Evolutionary conservation across 2,888 invertebrate species (phyloP), one percentile per base, ranked within the genome.

Genomic region (Lasioglossum marginatum): DNA sequence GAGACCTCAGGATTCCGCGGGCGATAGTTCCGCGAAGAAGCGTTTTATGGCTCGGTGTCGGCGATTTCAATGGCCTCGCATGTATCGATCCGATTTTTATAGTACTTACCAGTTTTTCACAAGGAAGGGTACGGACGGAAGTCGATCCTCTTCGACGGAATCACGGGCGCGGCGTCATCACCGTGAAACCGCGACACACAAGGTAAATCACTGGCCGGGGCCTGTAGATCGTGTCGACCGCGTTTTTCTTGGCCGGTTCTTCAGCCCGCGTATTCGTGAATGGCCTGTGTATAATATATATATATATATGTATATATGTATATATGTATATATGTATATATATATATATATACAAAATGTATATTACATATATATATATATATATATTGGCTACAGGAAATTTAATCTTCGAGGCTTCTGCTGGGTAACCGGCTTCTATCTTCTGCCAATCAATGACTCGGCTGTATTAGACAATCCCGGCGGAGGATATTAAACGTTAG

Each of bases 371-470:
- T 52, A 19, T 48, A 48, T 8, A 52, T 52, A 52, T 2, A 60
- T 78, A 12, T 60, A 72, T 79, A 81, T 88, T 85, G 78, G 60
- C 60, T 74, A 76, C 89, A 86, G 89, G 83, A 87, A 89, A 89
- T 87, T 89, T 89, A 87, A 90, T 82, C 83, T 82, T 76, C 85
- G 82, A 10, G 34, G 79, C 23, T 75, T 19, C 52, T 70, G 48
- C 66, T 19, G 23, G 68, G 37, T 71, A 81, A 82, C 81, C 40
- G 40, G 70, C 75, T 78, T 68, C 85, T 75, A 78, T 63, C 87
- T 79, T 83, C 86, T 88, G 89, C 82, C 92, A 91, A 91, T 90
- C 92, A 88, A 91, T 90, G 87, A 88, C 87, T 87, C 87, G 90
- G 80, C 89, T 87, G 81, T 91, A 90, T 92, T 87, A 81, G 89